Evolutionary conservation across 2,888 invertebrate genomes (phyloP), one percentile per base, ranked within the genome.

Genomic region (Hypolimnas misippus): DNA sequence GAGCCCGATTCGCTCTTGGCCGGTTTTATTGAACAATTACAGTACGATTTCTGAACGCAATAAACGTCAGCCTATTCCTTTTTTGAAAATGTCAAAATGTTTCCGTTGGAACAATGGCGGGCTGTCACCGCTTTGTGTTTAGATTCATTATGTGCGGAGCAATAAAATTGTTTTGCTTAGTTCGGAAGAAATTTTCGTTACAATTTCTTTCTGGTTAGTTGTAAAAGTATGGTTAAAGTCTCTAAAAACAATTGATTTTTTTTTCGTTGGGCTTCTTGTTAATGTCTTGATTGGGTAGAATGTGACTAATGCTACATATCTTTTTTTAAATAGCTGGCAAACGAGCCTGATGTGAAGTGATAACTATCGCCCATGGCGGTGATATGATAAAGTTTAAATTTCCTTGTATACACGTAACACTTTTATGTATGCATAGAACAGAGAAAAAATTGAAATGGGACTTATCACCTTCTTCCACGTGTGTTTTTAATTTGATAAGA

Each of bases 1-100:
- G n/a, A n/a, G n/a, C n/a, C n/a, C n/a, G n/a, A n/a, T n/a, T n/a
- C n/a, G n/a, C n/a, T n/a, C n/a, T n/a, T n/a, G n/a, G n/a, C n/a
- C n/a, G n/a, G n/a, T n/a, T n/a, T n/a, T n/a, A n/a, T 89, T 87
- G 83, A 78, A 87, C 87, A 89, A 89, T 84, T 80, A 76, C 74
- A 70, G 78, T 70, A 74, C 74, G 71, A 62, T 77, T 72, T 76
- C 73, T 75, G 74, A 81, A 86, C 86, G 85, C 84, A 86, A 84
- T 85, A 86, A 86, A 86, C 70, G 68, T 71, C 64, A 71, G 66
- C 53, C 53, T 53, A 2, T 50, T 57, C 38, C 58, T 76, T 77
- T 59, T 79, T 77, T 79, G 73, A 74, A 81, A 81, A 80, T 75
- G 86, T 87, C 85, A 87, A 82, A 87, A 88, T 81, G 83, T 86